Evolutionary conservation across 2,113 vertebrate species (phyloP).

Genomic region (Pterocles burchelli): DNA sequence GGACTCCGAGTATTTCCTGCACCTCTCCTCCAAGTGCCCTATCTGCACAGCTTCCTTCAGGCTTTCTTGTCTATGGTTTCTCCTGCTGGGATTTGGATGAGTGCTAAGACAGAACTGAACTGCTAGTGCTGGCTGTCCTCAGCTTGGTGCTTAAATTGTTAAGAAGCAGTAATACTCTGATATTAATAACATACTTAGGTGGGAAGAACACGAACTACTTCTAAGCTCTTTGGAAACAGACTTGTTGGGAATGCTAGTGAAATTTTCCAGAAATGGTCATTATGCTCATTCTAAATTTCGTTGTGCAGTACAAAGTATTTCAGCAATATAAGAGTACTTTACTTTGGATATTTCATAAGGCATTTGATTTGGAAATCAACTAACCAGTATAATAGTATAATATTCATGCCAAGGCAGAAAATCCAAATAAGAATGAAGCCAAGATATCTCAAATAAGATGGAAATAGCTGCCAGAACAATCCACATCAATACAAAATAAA

Average conservation of each 20-base stretch:
- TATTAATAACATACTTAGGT: background rate
- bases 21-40: background rate
- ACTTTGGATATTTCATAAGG: conserved; percentile 65
- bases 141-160: background rate
- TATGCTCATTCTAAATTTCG: conserved; percentile 31
- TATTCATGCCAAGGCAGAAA: conserved; percentile 51
- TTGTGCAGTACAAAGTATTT: conserved; percentile 25
- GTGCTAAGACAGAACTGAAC: background rate
- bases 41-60: background rate
- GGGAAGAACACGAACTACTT: background rate
- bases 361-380: conserved; percentile 55
- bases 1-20: background rate
- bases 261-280: conserved; percentile 28
- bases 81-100: background rate
- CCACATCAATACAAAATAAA: conserved; percentile 42
- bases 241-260: background rate
- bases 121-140: background rate
- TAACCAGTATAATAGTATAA: conserved; percentile 42
- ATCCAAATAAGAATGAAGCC: conserved; percentile 61
- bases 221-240: background rate
- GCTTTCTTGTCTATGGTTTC: background rate
- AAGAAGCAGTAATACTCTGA: background rate
- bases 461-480: conserved; percentile 55
- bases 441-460: conserved; percentile 47
- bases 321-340: conserved; percentile 39